Evolutionary conservation across 1,140 invertebrate species (phyloP), one percentile per base, ranked within the genome.

Genomic region (Vollenhovia emeryi): DNA sequence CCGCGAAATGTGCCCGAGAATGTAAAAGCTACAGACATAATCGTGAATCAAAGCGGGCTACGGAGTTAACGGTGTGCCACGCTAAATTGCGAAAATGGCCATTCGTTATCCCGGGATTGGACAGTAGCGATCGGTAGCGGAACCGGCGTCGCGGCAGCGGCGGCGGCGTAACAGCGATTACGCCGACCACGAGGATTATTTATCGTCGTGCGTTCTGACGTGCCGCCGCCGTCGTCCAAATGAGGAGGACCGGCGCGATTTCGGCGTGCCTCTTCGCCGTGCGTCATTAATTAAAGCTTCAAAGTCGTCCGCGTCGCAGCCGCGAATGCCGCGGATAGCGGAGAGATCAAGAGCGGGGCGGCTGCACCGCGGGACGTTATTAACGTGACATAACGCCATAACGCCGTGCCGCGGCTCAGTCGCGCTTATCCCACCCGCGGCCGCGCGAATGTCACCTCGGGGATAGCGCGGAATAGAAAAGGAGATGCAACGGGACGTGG

Each of bases 331-430:
- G 76, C 27, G 84, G 90, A 91, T 91, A 86, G 64, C 73, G 79
- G 73, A 85, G 82, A 91, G 90, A 91, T 91, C 89, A 89, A 91
- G 90, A 90, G 80, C 36, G 62, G 86, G 83, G 50, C 57, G 45
- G 55, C 57, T 40, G 43, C 57, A 48, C 36, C 27, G 73, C 84
- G 85, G 84, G 86, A 91, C 86, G 91, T 91, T 92, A 92, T 92
- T 91, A 92, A 92, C 91, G 90, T 92, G 91, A 92, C 91, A 92
- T 92, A 91, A 92, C 36, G 89, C 87, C 87, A 88, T 88, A 90
- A 90, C n/a, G n/a, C 80, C 82, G 84, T 68, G 57, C 66, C 24
- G 73, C 59, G 57, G 30, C 59, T 76, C 36, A 50, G 62, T 52
- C 52, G 52, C 43, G 24, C 15, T 43, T 64, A 27, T 74, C 59